Conservation (phyloP, 1,140 invertebrate species). For the Drosophila eugracilis region DNA sequence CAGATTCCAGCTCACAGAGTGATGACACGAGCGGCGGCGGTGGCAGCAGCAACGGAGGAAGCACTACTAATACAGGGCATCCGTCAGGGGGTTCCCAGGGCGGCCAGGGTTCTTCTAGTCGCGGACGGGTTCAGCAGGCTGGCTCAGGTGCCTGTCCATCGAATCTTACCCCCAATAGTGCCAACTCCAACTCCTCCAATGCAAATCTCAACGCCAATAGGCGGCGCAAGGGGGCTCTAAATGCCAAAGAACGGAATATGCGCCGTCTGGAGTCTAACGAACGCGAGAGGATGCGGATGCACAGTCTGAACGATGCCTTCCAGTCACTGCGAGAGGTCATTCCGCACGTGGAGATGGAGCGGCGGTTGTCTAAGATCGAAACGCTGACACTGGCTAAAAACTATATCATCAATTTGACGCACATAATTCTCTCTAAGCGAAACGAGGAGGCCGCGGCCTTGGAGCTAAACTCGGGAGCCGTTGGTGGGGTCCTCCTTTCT, state of each 20-base stretch:
- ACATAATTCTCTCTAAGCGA: conserved; percentile 89
- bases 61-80: conserved; percentile 60
- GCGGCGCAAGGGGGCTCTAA: conserved; percentile 89
- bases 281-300: conserved; percentile 94
- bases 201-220: conserved; percentile 78
- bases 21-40: conserved; percentile 84
- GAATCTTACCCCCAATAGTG: conserved; percentile 30
- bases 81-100: conserved; percentile 26
- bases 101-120: conserved; percentile 57
- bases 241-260: conserved; percentile 92
- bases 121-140: conserved; percentile 54
- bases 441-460: conserved; percentile 84
- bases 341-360: conserved; percentile 93
- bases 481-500: conserved; percentile 65
- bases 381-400: conserved; percentile 95
- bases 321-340: conserved; percentile 93
- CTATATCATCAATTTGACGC: conserved; percentile 95
- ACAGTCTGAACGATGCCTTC: conserved; percentile 94
- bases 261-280: conserved; percentile 94
- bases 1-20: conserved; percentile 84
- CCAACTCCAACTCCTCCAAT: conserved; percentile 41
- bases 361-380: conserved; percentile 94
- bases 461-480: conserved; percentile 73
- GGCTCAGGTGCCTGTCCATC: conserved; percentile 12
- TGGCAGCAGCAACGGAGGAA: conserved; percentile 81